A percentile compares a stretch with the other conserved stretches of the same genome.
phyloP scores from a whole-genome alignment of 2,888 invertebrate species.

The Julus scandinavius region DNA sequence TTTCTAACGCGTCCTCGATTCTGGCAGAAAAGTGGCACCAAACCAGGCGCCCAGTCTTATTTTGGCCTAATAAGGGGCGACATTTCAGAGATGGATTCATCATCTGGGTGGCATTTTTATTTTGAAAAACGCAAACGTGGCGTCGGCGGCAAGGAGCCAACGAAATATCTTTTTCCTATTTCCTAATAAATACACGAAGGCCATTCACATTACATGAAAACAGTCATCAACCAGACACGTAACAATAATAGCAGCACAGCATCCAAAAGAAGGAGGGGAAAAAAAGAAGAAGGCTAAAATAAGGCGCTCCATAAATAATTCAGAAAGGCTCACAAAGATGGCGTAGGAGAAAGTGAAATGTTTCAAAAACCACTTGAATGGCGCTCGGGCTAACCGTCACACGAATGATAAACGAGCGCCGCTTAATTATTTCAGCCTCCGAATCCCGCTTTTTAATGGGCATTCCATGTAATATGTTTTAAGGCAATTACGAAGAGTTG shows the following conservation, averaged over 20 bases:
- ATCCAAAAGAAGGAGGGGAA: neutral
- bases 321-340: neutral
- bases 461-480: neutral
- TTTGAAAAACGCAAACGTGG: neutral
- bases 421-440: neutral
- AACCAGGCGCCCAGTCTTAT: too few species aligned
- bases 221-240: neutral
- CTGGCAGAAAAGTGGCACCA: neutral
- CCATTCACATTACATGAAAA: constrained; percentile 18
- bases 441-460: neutral
- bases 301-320: neutral
- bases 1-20: neutral
- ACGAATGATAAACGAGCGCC: neutral
- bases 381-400: neutral
- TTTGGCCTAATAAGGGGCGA: neutral
- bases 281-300: neutral
- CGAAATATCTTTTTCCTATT: constrained; percentile 5
- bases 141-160: neutral
- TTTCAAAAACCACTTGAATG: neutral
- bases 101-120: neutral
- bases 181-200: constrained; percentile 18
- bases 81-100: constrained; percentile 18
- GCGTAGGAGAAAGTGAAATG: neutral
- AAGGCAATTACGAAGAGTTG: neutral
- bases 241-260: neutral